Base-by-base conservation (phyloP, 92 coral and sea anemone species). In the Zoanthus gigantus region DNA sequence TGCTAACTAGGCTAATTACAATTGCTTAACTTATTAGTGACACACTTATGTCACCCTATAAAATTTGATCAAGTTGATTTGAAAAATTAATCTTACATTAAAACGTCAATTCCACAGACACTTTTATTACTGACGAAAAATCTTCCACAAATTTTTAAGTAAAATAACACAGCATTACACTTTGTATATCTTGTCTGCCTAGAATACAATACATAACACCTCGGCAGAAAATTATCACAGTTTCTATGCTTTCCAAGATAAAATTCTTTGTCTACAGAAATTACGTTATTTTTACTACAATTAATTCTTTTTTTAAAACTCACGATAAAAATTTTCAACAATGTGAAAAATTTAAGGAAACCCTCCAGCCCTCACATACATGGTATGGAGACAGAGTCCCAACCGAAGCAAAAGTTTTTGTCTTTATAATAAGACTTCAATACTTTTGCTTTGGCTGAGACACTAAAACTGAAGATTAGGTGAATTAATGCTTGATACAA, bases 401-500 rank as follows among this genome's bases (percentile, higher is more conserved):
- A 60, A 54, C 71, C 66, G 4, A 42, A 2, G 12, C 47, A 78
- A 42, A 78, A 78, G 54, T 14, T 5, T 1, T 15, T 57, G 14
- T 31, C 53, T 29, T n/a, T 16, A 58, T 34, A 50, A 47, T 13
- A 2, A 16, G 16, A 37, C 32, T 10, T 0, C 32, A 12, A 58
- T 37, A 79, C 31, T 78, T 78, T 60, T 78, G 31, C 52, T 50
- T n/a, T 17, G 66, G 32, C 83, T 60, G 69, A 23, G 31, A 78
- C 68, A 58, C 83, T 79, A 65, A 10, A 63, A 30, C 58, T 54
- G 68, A 63, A 46, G 73, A 67, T 44, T 13, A 65, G 67, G 61
- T 81, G 42, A 67, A 28, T 34, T 12, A 46, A 42, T 66, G 96
- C 98, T 92, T 96, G 98, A 96, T 96, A 90, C 98, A 96, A 95